Conservation (phyloP, 64 coral and sea anemone genomes). For the Montipora cactus region DNA sequence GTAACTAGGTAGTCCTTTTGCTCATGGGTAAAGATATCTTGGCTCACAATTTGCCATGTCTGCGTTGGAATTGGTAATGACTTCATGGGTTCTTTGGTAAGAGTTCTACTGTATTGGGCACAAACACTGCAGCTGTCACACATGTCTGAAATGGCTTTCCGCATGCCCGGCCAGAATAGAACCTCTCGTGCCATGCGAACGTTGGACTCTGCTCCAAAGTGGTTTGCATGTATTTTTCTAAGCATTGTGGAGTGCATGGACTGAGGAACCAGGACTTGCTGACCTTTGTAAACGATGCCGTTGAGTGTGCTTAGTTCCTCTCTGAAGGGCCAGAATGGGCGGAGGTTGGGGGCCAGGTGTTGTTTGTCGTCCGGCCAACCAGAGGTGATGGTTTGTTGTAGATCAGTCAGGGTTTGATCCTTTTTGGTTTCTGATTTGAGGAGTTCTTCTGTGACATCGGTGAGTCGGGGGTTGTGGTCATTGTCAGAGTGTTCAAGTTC, state of each 20-base stretch:
- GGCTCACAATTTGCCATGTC: conserved; percentile 73
- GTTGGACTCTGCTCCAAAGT: conserved; percentile 58
- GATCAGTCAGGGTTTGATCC: neutral
- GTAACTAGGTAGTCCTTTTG: conserved; percentile 44
- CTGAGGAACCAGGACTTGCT: conserved; percentile 33
- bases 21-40: conserved; percentile 26
- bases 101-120: conserved; percentile 29
- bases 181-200: conserved; percentile 46
- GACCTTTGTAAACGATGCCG: conserved; percentile 60
- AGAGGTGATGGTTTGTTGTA: conserved; percentile 17
- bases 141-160: conserved; percentile 40
- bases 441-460: conserved; percentile 25
- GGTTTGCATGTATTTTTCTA: conserved; percentile 63
- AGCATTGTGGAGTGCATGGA: conserved; percentile 64
- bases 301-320: conserved; percentile 68
- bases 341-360: neutral
- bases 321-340: conserved; percentile 58
- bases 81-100: conserved; percentile 62
- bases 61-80: conserved; percentile 32
- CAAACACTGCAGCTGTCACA: conserved; percentile 43
- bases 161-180: conserved; percentile 65
- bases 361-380: conserved; percentile 49
- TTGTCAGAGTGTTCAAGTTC: conserved; percentile 25
- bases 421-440: too few relatives aligned
- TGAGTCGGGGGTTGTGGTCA: conserved; percentile 26